Conservation (phyloP, 92 coral and sea anemone species). For the Siderastrea radians region DNA sequence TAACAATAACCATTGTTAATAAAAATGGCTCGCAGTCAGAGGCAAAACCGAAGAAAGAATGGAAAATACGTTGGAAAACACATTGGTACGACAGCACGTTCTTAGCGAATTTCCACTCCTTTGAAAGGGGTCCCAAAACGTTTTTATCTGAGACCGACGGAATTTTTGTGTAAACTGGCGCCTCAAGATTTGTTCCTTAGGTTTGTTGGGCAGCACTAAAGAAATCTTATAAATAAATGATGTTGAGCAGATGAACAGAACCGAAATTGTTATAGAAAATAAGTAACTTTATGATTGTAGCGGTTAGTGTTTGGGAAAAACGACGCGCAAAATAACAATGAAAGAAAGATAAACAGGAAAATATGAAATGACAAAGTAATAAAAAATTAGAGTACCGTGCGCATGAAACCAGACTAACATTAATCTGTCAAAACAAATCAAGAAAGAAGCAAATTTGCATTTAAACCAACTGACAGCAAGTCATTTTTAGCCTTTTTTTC, state of each 20-base stretch:
- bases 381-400: background rate
- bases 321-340: background rate
- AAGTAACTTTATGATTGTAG: background rate
- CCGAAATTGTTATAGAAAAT: background rate
- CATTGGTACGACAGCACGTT: background rate
- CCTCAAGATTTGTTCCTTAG: background rate
- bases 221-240: constrained; percentile 19
- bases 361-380: background rate
- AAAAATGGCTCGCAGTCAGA: background rate
- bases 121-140: background rate
- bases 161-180: background rate
- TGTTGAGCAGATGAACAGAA: constrained; percentile 1
- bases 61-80: background rate
- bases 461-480: background rate
- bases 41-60: background rate
- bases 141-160: background rate
- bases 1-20: constrained; percentile 19
- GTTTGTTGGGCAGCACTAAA: background rate
- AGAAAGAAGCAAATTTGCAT: constrained; percentile 27
- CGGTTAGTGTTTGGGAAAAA: background rate
- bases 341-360: background rate
- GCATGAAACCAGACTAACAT: constrained; percentile 9
- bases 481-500: background rate
- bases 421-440: background rate
- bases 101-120: background rate